phyloP scores from a whole-genome alignment of 2,797 vertebrate species.

The Holocentrus rufus region DNA sequence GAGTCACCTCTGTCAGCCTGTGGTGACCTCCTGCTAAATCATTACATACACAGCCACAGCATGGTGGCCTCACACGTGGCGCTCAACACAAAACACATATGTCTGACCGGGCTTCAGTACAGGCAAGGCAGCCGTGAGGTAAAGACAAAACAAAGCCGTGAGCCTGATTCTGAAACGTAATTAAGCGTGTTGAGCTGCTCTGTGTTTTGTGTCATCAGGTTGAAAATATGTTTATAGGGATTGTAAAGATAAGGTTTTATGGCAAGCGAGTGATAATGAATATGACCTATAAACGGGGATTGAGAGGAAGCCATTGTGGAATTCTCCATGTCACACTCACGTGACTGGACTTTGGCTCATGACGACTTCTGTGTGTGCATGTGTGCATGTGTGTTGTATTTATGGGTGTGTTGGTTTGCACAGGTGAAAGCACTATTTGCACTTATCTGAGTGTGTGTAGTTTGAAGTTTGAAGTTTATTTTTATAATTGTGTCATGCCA shows the following conservation, averaged over 20 bases:
- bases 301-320: neutral
- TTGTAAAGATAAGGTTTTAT: neutral
- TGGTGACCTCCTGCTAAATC: conserved; percentile 29
- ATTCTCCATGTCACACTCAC: neutral
- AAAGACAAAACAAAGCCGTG: conserved; percentile 1
- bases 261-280: neutral
- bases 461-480: too few species aligned
- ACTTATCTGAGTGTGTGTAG: neutral
- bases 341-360: conserved; percentile 16
- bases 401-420: conserved; percentile 4
- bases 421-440: neutral
- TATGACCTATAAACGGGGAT: neutral
- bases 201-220: neutral
- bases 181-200: too few species aligned
- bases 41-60: conserved; percentile 39
- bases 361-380: neutral
- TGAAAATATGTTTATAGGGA: conserved; percentile 14
- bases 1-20: conserved; percentile 14
- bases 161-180: neutral
- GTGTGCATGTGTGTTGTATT: neutral
- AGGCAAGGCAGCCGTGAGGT: too few species aligned
- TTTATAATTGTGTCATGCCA: too few species aligned
- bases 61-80: conserved; percentile 13
- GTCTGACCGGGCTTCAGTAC: conserved; percentile 2
- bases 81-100: conserved; percentile 14